Base-by-base conservation (phyloP, 1,140 invertebrate species). In the Eriosoma lanigerum region DNA sequence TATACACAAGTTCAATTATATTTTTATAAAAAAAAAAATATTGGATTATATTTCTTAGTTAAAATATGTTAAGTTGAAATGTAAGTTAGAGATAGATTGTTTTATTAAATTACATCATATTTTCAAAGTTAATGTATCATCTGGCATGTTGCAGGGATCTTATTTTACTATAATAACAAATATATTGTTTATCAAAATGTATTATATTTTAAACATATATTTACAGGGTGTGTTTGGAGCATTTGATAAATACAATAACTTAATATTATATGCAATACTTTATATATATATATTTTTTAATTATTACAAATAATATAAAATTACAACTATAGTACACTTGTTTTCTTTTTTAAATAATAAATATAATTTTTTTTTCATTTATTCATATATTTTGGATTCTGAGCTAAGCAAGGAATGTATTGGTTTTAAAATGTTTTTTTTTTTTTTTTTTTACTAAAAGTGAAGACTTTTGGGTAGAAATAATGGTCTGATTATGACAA, bases 161-260 rank as follows among this genome's bases (percentile, higher is more conserved):
- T 58, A 26, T 58, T 54, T 76, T 58, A 52, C 15, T 24, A n/a
- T n/a, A n/a, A n/a, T n/a, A 6, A 76, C 50, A 76, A 58, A 76
- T 56, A 21, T 24, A 56, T 21, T 44, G 5, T 73, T 56, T 54
- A 54, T 56, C 50, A 54, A 68, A 46, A 68, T 46, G 46, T 21
- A 46, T 24, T 46, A 17, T n/a, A n/a, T n/a, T n/a, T n/a, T n/a
- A 64, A 6, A 3, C 19, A 64, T 5, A 46, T 44, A 24, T 24
- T 17, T 1, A n/a, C n/a, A n/a, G n/a, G n/a, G n/a, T n/a, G n/a
- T n/a, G n/a, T n/a, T n/a, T n/a, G n/a, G n/a, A n/a, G n/a, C n/a
- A n/a, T n/a, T n/a, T n/a, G n/a, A n/a, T n/a, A n/a, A n/a, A n/a
- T n/a, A n/a, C n/a, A n/a, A n/a, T n/a, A n/a, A n/a, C n/a, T n/a